phyloP scores from a whole-genome alignment of 2,888 invertebrate species.

The Luperina testacea region DNA sequence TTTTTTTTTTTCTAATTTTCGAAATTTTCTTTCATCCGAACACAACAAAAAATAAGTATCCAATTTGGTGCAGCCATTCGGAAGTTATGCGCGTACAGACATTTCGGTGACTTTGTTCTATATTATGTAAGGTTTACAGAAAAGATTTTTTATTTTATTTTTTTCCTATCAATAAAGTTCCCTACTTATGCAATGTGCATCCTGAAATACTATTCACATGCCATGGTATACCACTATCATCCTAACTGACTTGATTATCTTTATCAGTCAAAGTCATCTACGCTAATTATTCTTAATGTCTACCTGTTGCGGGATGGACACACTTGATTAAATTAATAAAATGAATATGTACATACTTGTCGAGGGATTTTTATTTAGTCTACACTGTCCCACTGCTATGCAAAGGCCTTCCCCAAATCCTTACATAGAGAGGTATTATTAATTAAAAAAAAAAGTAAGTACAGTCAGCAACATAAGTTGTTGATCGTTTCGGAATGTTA shows the following conservation, averaged over 20 bases:
- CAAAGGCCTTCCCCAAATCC: no score
- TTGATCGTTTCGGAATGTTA: not conserved
- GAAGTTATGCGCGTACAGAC: no score
- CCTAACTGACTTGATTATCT: not conserved
- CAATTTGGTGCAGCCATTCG: no score
- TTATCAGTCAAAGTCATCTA: not conserved
- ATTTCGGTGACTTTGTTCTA: no score
- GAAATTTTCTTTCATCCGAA: no score
- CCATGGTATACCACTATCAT: not conserved
- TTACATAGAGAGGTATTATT: no score
- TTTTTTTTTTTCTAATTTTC: no score
- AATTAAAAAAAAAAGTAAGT: not conserved
- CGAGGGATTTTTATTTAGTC: no score
- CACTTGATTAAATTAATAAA: not conserved
- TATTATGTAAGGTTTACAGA: constrained; percentile 15
- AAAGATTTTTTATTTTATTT: not conserved
- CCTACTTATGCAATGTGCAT: not conserved
- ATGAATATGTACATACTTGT: no score
- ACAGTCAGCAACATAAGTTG: not conserved
- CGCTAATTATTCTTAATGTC: not conserved
- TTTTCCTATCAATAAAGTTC: not conserved
- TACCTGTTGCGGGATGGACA: not conserved
- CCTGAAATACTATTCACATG: constrained; percentile 1
- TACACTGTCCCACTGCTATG: no score
- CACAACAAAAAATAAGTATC: no score